Percentiles rank a stretch among this genome's conserved stretches.
These are phyloP conservation scores for Pomatostomus ruficeps DNA, from an alignment of 2,113 vertebrate genomes.

Conservation along the genomic window DNA sequence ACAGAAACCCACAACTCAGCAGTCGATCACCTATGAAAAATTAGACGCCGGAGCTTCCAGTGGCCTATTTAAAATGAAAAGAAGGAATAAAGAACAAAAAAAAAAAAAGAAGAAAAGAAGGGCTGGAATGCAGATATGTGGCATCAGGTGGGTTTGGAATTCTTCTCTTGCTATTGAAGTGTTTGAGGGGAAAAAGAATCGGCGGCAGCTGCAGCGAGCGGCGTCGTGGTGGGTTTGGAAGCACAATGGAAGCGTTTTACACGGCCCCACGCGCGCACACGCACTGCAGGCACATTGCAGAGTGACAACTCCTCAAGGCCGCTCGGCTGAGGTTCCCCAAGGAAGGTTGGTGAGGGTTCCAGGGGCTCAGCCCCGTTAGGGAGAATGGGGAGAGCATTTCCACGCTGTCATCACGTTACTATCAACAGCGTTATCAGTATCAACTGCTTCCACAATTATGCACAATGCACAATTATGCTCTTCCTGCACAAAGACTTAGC, in stretches of 20 bases:
- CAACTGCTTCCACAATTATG: slow-evolving; percentile 63
- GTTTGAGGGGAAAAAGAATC: not conserved
- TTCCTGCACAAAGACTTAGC: slow-evolving; percentile 51
- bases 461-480: slow-evolving; percentile 33
- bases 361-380: slow-evolving; percentile 47
- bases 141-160: not conserved
- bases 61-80: slow-evolving; percentile 71
- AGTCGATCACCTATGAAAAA: slow-evolving; percentile 78
- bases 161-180: slow-evolving; percentile 18
- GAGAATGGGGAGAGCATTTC: slow-evolving; percentile 58
- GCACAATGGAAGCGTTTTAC: slow-evolving; percentile 4
- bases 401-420: slow-evolving; percentile 50
- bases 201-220: slow-evolving; percentile 2
- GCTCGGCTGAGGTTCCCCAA: slow-evolving; percentile 51
- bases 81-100: slow-evolving; percentile 19
- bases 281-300: slow-evolving; percentile 13
- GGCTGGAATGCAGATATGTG: not conserved
- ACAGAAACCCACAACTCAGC: slow-evolving; percentile 73
- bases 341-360: slow-evolving; percentile 53
- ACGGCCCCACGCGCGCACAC: not conserved
- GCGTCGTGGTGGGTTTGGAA: not conserved
- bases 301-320: slow-evolving; percentile 49
- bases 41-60: slow-evolving; percentile 54
- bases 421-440: slow-evolving; percentile 57
- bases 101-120: not conserved